Evolutionary conservation across 2,797 vertebrate genomes (phyloP).

Genomic region (Channa striata): DNA sequence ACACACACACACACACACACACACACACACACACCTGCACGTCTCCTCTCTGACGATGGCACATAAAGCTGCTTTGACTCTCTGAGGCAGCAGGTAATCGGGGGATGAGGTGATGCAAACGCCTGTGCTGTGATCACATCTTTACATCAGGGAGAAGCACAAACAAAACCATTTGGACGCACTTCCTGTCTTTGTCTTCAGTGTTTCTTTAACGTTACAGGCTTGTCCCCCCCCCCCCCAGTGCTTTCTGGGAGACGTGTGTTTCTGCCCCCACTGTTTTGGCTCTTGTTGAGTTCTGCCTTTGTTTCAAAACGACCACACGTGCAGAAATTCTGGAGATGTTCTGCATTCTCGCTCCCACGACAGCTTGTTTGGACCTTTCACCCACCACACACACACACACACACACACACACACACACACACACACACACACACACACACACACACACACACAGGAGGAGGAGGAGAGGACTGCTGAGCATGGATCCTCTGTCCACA

Average conservation of each 20-base stretch:
- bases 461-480: background rate
- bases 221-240: too few relatives aligned
- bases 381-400: background rate
- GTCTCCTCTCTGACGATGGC: slow-evolving; percentile 40
- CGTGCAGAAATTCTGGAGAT: slow-evolving; percentile 3
- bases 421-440: too few relatives aligned
- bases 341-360: background rate
- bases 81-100: slow-evolving; percentile 75
- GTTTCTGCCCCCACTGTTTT: background rate
- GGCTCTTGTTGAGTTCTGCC: background rate
- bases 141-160: too few relatives aligned
- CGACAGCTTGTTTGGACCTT: slow-evolving; percentile 2
- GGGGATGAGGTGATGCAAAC: slow-evolving; percentile 56
- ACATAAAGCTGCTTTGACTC: slow-evolving; percentile 73
- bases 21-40: slow-evolving; percentile 51
- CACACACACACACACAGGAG: too few relatives aligned
- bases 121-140: too few relatives aligned
- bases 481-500: slow-evolving; percentile 35
- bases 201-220: background rate
- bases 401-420: too few relatives aligned
- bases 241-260: background rate
- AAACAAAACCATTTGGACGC: too few relatives aligned
- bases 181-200: background rate
- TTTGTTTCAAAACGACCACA: slow-evolving; percentile 13
- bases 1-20: slow-evolving; percentile 19